Conservation (phyloP, 2,888 invertebrate species). For the Peribatodes rhomboidaria region DNA sequence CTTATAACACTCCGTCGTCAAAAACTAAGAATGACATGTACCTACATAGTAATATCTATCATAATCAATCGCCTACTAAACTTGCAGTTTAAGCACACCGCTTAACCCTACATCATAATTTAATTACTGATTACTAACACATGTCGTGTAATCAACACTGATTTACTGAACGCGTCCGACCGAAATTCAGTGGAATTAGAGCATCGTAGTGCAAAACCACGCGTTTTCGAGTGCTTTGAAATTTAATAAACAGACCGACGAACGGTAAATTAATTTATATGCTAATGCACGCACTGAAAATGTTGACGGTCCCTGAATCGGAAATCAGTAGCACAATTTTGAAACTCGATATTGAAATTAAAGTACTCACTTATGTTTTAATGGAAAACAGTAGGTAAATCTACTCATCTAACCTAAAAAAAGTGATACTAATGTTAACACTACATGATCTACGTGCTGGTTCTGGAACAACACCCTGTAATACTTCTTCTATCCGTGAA, state of each 20-base stretch:
- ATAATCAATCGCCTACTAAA: neutral
- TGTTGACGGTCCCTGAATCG: slow-evolving; percentile 8
- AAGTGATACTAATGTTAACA: no score
- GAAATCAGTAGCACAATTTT: slow-evolving; percentile 7
- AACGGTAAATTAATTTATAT: slow-evolving; percentile 38
- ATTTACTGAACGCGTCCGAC: slow-evolving; percentile 18
- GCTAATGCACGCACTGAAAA: slow-evolving; percentile 36
- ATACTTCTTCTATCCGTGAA: no score
- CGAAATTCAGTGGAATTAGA: slow-evolving; percentile 14
- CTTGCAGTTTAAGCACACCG: neutral
- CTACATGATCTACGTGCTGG: no score
- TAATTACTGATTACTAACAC: slow-evolving; percentile 16
- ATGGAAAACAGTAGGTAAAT: no score
- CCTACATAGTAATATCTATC: no score
- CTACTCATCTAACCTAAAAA: no score
- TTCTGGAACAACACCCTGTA: no score
- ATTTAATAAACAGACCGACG: slow-evolving; percentile 27
- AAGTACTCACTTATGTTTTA: no score
- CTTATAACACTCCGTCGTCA: no score
- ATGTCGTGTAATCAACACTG: slow-evolving; percentile 16
- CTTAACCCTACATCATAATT: slow-evolving; percentile 2
- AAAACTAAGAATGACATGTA: no score
- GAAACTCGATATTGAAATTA: slow-evolving; percentile 5
- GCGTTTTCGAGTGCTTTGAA: slow-evolving; percentile 16
- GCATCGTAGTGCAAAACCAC: slow-evolving; percentile 11